Percentiles rank a stretch among this genome's conserved stretches.
Conservation (phyloP, 2,888 invertebrate species). For the Lobophora halterata region DNA sequence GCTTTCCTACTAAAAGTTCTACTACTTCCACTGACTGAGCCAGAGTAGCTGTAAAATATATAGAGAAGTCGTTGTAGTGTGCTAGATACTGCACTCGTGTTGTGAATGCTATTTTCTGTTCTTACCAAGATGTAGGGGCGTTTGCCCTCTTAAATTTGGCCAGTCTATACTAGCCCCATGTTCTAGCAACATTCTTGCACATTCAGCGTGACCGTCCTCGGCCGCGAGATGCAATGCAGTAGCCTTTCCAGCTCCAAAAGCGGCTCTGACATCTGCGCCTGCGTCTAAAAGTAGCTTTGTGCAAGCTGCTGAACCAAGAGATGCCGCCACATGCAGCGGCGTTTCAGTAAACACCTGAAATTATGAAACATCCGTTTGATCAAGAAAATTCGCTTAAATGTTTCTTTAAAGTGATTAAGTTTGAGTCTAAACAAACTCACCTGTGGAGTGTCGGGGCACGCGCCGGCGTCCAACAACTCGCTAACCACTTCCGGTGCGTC, state of each 20-base stretch:
- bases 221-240: conserved; percentile 94
- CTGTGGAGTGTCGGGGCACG: conserved; percentile 91
- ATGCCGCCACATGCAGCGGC: conserved; percentile 90
- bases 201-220: conserved; percentile 91
- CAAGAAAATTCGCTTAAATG: conserved; percentile 3
- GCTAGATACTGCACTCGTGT: conserved; percentile 1
- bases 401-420: conserved; percentile 8
- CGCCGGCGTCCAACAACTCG: conserved; percentile 87
- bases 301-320: conserved; percentile 85
- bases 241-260: conserved; percentile 84
- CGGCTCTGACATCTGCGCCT: conserved; percentile 90
- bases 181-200: conserved; percentile 86
- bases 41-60: conserved; percentile 82
- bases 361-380: conserved; percentile 5
- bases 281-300: conserved; percentile 86
- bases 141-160: conserved; percentile 87
- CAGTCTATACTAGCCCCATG: conserved; percentile 89
- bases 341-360: conserved; percentile 90
- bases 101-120: neutral
- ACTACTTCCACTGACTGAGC: conserved; percentile 90
- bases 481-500: conserved; percentile 87
- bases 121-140: conserved; percentile 87
- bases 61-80: neutral
- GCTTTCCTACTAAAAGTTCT: conserved; percentile 84
- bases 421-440: conserved; percentile 56